Evolutionary conservation across 2,113 vertebrate species (phyloP).

Genomic region (Scartelaos histophorus): DNA sequence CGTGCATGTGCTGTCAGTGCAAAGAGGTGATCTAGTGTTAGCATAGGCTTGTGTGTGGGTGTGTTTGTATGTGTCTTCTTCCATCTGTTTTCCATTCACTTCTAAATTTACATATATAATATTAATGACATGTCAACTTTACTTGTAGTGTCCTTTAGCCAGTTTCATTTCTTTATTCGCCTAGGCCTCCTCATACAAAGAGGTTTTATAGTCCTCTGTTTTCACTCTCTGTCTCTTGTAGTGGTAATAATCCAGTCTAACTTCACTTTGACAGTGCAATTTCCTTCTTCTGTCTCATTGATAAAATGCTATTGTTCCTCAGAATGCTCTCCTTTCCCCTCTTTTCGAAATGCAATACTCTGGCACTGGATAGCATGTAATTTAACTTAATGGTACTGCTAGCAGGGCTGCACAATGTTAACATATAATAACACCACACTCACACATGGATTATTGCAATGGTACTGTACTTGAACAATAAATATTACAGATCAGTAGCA

Average conservation of each 20-base stretch:
- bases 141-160: conserved; percentile 14
- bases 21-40: conserved; percentile 43
- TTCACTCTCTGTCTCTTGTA: conserved; percentile 12
- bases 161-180: conserved; percentile 20
- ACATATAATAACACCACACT: not conserved
- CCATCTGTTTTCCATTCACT: conserved; percentile 21
- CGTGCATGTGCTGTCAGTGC: conserved; percentile 53
- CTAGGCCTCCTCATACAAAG: conserved; percentile 3
- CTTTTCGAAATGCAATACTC: conserved; percentile 50
- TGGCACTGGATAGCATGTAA: conserved; percentile 10
- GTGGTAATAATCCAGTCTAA: conserved; percentile 24
- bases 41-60: conserved; percentile 47
- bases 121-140: conserved; percentile 19
- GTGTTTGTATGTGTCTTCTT: conserved; percentile 30
- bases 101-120: conserved; percentile 31
- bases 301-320: conserved; percentile 26
- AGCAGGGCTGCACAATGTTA: not conserved
- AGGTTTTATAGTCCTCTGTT: conserved; percentile 22
- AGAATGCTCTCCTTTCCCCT: conserved; percentile 7
- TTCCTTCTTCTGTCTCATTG: conserved; percentile 44
- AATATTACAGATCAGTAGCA: not conserved
- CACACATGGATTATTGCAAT: not conserved
- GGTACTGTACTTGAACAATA: not conserved
- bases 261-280: conserved; percentile 39
- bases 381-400: not conserved